Conservation (phyloP, 1,140 invertebrate species). For the Anoplolepis gracilipes region DNA sequence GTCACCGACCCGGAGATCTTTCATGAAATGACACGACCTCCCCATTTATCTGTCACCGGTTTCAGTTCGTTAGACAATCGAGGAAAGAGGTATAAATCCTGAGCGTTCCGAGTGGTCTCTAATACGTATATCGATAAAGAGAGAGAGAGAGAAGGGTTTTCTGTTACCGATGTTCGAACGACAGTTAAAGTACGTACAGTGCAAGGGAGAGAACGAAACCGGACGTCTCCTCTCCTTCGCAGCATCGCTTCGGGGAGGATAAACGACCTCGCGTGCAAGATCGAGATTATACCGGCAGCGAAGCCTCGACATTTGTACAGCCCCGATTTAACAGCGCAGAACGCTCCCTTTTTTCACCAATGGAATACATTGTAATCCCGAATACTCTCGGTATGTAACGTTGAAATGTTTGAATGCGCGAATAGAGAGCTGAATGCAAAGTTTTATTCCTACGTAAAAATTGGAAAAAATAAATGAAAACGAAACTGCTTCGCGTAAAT, state of each 20-base stretch:
- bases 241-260: conserved; percentile 69
- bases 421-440: conserved; percentile 19
- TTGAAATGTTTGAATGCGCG: not conserved
- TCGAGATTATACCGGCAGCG: conserved; percentile 71
- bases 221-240: conserved; percentile 55
- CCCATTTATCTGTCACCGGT: conserved; percentile 24
- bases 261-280: conserved; percentile 71
- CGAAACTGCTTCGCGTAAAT: not conserved
- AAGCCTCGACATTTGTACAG: conserved; percentile 69
- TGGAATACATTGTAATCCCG: conserved; percentile 29
- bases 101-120: not conserved
- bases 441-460: not conserved
- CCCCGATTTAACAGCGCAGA: conserved; percentile 67
- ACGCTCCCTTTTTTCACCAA: conserved; percentile 47
- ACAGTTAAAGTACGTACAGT: conserved; percentile 10
- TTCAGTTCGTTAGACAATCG: conserved; percentile 25
- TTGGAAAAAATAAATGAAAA: not conserved
- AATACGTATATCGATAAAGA: not conserved
- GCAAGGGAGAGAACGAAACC: conserved; percentile 61
- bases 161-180: conserved; percentile 12
- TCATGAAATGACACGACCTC: conserved; percentile 11
- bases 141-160: not conserved
- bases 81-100: conserved; percentile 4
- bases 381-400: not conserved
- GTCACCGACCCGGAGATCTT: not conserved